Conservation (phyloP, 2,888 invertebrate species). For the Drosophila prolongata region DNA sequence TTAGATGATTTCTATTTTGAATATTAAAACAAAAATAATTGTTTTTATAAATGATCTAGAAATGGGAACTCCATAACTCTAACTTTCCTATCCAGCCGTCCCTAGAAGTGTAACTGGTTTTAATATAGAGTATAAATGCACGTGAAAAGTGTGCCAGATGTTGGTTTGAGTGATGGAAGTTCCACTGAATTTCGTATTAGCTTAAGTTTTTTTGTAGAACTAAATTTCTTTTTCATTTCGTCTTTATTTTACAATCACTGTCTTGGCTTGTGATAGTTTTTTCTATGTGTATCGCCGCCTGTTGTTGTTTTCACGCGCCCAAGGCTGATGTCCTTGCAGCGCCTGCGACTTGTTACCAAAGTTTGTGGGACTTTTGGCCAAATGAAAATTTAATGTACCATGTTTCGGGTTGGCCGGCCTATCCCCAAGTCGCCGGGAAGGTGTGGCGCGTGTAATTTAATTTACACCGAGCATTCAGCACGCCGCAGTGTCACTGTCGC, state of each 20-base stretch:
- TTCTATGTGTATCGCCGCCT: not conserved
- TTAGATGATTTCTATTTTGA: too few relatives aligned
- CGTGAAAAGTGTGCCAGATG: too few relatives aligned
- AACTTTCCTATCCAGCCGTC: too few relatives aligned
- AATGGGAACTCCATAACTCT: too few relatives aligned
- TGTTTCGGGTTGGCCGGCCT: conserved; percentile 40
- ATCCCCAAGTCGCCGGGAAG: conserved; percentile 16
- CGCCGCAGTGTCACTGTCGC: conserved; percentile 75
- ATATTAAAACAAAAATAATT: too few relatives aligned
- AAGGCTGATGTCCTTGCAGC: conserved; percentile 21
- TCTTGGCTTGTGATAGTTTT: not conserved
- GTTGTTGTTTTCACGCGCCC: conserved; percentile 32
- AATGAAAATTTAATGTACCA: conserved; percentile 74
- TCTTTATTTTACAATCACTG: not conserved
- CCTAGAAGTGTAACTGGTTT: too few relatives aligned
- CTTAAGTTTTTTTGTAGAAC: too few relatives aligned
- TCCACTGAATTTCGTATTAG: too few relatives aligned
- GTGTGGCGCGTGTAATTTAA: conserved; percentile 70
- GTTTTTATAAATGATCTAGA: accelerated
- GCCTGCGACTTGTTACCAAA: conserved; percentile 48
- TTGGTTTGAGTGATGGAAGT: too few relatives aligned
- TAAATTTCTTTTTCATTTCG: too few relatives aligned
- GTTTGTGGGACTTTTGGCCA: conserved; percentile 67
- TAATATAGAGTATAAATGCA: too few relatives aligned
- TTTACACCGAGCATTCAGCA: conserved; percentile 65